Conservation (phyloP, 2,797 vertebrate species). For the Sebastes matsubarae region DNA sequence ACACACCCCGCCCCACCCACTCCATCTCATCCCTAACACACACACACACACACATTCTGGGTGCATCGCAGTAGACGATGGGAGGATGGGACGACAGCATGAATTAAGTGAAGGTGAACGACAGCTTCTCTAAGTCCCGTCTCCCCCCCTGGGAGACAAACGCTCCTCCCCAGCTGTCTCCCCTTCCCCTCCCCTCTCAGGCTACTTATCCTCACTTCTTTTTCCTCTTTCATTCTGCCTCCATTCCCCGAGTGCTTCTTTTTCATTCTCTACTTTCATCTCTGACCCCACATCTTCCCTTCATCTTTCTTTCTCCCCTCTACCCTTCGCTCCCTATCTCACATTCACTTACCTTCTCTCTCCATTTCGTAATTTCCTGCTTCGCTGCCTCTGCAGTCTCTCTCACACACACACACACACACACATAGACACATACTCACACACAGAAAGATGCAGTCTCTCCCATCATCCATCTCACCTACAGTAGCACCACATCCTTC, state of each 20-base stretch:
- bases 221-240: conserved; percentile 53
- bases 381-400: conserved; percentile 73
- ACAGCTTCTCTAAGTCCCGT: conserved; percentile 80
- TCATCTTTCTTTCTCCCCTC: conserved; percentile 40
- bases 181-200: conserved; percentile 45
- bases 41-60: conserved; percentile 32
- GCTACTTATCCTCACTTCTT: conserved; percentile 58
- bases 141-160: conserved; percentile 61
- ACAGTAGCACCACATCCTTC: conserved; percentile 50
- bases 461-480: conserved; percentile 53
- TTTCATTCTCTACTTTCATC: conserved; percentile 56
- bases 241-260: conserved; percentile 49
- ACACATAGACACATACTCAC: conserved; percentile 30
- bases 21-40: conserved; percentile 7
- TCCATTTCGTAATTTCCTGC: conserved; percentile 83
- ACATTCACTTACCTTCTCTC: conserved; percentile 73
- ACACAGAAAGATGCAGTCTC: conserved; percentile 46
- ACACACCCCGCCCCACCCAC: conserved; percentile 16
- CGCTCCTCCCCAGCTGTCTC: conserved; percentile 57
- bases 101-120: conserved; percentile 87
- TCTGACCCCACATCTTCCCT: conserved; percentile 52
- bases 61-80: conserved; percentile 49
- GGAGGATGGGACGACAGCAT: conserved; percentile 69
- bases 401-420: conserved; percentile 37
- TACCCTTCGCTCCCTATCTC: conserved; percentile 43